Evolutionary conservation across 2,113 vertebrate species (phyloP).

Genomic region (Daphoenositta chrysoptera): DNA sequence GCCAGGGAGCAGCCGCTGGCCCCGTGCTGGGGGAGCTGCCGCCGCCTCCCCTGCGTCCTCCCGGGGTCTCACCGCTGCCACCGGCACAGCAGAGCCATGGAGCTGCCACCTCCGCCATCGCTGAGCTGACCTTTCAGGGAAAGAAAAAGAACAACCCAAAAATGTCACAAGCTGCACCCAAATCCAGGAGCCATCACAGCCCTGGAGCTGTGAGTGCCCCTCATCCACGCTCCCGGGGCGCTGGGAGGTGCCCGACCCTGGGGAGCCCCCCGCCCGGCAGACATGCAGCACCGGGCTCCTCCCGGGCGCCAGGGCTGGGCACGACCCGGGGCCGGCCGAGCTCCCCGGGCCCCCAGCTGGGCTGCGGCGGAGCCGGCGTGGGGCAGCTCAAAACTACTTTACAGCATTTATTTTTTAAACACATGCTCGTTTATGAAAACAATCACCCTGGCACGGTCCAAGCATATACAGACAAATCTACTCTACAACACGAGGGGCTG

Average conservation of each 20-base stretch:
- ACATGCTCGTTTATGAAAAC: slow-evolving; percentile 58
- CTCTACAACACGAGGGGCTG: slow-evolving; percentile 60
- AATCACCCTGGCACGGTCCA: slow-evolving; percentile 71
- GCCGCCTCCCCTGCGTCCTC: background rate
- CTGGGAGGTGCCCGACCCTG: background rate
- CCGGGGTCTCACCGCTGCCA: background rate
- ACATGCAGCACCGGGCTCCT: background rate
- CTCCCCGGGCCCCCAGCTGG: background rate
- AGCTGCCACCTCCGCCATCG: background rate
- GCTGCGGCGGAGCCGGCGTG: background rate
- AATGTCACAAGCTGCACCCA: slow-evolving; percentile 21
- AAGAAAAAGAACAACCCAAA: background rate
- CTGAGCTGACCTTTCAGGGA: slow-evolving; percentile 38
- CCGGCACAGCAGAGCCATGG: slow-evolving; percentile 1
- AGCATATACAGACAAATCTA: slow-evolving; percentile 72
- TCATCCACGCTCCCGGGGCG: fast-evolving
- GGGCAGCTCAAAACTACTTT: slow-evolving; percentile 48
- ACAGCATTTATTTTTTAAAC: slow-evolving; percentile 46
- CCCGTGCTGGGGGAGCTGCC: background rate
- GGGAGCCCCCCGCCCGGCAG: background rate
- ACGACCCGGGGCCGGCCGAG: background rate
- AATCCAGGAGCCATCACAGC: background rate
- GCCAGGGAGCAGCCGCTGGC: background rate
- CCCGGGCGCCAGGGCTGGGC: background rate
- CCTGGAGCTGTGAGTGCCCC: background rate